Conservation (phyloP, 1,140 invertebrate genomes). For the Sycophaga agraensis region DNA sequence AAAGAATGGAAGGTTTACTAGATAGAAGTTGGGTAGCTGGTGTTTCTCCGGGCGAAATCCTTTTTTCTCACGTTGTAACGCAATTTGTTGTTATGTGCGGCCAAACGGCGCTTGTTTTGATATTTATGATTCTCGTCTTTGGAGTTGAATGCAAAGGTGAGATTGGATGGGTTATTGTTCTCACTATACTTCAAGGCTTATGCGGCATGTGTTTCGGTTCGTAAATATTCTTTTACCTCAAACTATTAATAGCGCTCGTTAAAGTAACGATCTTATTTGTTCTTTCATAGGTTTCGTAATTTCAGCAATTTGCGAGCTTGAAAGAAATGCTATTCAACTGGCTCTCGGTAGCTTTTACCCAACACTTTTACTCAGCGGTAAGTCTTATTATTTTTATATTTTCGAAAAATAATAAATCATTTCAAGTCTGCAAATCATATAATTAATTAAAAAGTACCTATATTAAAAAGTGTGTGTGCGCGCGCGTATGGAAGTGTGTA, state of each 20-base stretch:
- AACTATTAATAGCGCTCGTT: too few species aligned
- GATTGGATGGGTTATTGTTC: slow-evolving; percentile 77
- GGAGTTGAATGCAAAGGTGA: slow-evolving; percentile 84
- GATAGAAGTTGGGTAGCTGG: slow-evolving; percentile 88
- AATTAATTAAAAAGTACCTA: too few species aligned
- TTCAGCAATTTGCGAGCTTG: slow-evolving; percentile 86
- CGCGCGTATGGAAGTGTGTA: too few species aligned
- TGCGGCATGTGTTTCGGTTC: slow-evolving; percentile 91
- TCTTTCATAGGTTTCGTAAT: slow-evolving; percentile 89
- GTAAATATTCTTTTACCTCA: background rate
- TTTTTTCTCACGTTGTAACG: slow-evolving; percentile 88
- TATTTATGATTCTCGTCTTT: slow-evolving; percentile 89
- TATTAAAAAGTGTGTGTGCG: too few species aligned
- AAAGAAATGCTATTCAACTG: slow-evolving; percentile 91
- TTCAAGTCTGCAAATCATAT: too few species aligned
- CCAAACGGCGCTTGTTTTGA: slow-evolving; percentile 82
- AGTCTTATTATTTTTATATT: slow-evolving; percentile 31
- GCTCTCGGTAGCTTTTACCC: slow-evolving; percentile 94
- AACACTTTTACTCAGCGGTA: slow-evolving; percentile 80
- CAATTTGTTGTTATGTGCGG: slow-evolving; percentile 93
- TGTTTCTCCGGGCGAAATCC: slow-evolving; percentile 84
- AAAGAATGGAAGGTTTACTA: slow-evolving; percentile 84
- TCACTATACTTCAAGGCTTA: slow-evolving; percentile 83
- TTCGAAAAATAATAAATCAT: too few species aligned
- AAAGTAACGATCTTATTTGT: too few species aligned